Evolutionary conservation across 2,113 vertebrate genomes (phyloP), one percentile per base, ranked within the genome.

Genomic region (Ranitomeya variabilis): DNA sequence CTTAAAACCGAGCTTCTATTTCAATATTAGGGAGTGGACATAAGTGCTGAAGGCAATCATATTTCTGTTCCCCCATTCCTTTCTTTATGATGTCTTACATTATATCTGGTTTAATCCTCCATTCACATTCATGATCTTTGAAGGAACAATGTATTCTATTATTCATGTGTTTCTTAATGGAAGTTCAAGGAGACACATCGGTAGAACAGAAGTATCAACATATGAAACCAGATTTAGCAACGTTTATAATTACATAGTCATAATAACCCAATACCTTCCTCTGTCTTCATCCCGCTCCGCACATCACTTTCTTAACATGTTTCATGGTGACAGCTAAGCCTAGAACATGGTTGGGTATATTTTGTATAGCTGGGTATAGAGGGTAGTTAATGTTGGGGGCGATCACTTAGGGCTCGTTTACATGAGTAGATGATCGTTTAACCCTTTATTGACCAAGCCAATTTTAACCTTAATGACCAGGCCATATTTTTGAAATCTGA

Each of bases 11-110:
- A 31, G 83, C 71, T 85, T 74, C 83, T 55, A 12, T 85, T 71
- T 73, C 66, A 85, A 57, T 74, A 74, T 23, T 54, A 85, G 83
- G 83, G 83, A 85, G 83, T 85, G 66, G 66, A 85, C 67, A 74
- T 71, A 85, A 74, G 16, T 85, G 67, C 67, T 59, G 14, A 73
- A 85, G 83, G 83, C 67, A 85, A 73, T 74, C 67, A 73, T 15
- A 73, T 84, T 57, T 69, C 64, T 54, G 18, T 51, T 62, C 45
- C 81, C 64, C 67, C 26, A 45, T 82, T 62, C 57, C 23, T 55
- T 71, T 71, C 57, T 85, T 69, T 85, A 73, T 59, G 21, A 71
- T 85, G 83, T 85, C 55, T 85, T 85, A 73, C 83, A 51, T 59
- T 83, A 66, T 83, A 66, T 83, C 80, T 64, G 12, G 23, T 83